Evolutionary conservation across 1,140 invertebrate species (phyloP).

Genomic region (Lasaia peninsularis): DNA sequence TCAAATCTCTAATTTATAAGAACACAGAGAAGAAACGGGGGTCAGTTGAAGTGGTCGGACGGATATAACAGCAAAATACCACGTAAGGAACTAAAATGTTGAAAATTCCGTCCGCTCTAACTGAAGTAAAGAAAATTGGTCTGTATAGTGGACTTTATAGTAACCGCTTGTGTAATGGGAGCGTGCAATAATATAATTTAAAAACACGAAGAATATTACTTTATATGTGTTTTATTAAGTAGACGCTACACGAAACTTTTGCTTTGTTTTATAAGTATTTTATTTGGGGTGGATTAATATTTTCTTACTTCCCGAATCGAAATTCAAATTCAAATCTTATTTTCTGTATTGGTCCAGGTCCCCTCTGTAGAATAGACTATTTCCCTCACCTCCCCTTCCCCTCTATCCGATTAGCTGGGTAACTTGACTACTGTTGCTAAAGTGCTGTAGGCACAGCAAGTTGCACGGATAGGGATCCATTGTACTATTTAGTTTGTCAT

Average conservation of each 20-base stretch:
- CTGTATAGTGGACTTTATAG: slow-evolving; percentile 27
- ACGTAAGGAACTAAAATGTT: slow-evolving; percentile 48
- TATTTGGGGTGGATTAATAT: too few species aligned
- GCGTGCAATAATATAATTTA: slow-evolving; percentile 22
- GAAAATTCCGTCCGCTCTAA: slow-evolving; percentile 50
- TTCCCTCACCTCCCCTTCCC: too few species aligned
- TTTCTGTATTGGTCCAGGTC: too few species aligned
- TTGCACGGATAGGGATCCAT: too few species aligned
- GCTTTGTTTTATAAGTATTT: neutral
- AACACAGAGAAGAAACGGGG: slow-evolving; percentile 16
- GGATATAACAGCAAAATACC: slow-evolving; percentile 45
- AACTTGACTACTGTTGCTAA: too few species aligned
- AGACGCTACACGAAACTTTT: neutral
- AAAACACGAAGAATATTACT: slow-evolving; percentile 18
- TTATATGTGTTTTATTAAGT: slow-evolving; percentile 10
- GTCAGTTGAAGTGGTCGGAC: slow-evolving; percentile 27
- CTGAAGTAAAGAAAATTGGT: slow-evolving; percentile 33
- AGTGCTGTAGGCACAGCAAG: too few species aligned
- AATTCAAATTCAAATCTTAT: too few species aligned
- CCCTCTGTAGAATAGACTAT: too few species aligned
- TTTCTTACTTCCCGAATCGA: too few species aligned
- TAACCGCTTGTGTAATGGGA: slow-evolving; percentile 24
- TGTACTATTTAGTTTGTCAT: too few species aligned
- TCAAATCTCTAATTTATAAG: slow-evolving; percentile 12
- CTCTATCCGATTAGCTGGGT: too few species aligned